Base-by-base conservation (phyloP, 2,113 vertebrate species). In the Dinomys branickii region DNA sequence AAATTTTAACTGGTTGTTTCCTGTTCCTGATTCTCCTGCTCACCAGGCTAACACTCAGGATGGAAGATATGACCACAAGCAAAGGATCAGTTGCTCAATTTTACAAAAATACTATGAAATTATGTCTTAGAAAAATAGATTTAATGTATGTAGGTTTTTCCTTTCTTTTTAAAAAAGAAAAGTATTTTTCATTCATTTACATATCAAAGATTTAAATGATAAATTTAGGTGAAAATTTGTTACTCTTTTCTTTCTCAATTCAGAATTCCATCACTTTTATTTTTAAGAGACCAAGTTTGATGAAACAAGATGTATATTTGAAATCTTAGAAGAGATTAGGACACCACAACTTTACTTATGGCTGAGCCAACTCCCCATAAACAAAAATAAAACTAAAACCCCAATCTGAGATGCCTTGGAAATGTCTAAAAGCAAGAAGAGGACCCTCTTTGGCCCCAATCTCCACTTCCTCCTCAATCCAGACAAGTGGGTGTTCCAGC, bases 321-420 rank as follows among this genome's bases (percentile, higher is more conserved):
- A 96, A 85, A 94, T 84, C 65, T 88, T 93, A 71, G 22, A 22
- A 83, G 88, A 95, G 24, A 73, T 82, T 92, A 92, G 77, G 73
- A 88, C 22, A 88, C 82, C 80, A 84, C 61, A 95, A 67, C 86
- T 91, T 94, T 58, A 85, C 58, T 95, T 93, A 35, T 77, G 52
- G 73, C 61, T 94, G 67, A 93, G 78, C 83, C 97, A 96, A 84
- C 8, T 91, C 73, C 30, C 38, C 41, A 61, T 86, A 95, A 97
- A 96, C 92, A 95, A 95, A 96, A 96, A 96, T 81, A 96, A 96
- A 91, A 12, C 65, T 69, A 44, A 96, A 97, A 94, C 91, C 69
- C 88, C 24, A 95, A 58, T 59, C 85, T 88, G 90, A 95, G 47
- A 90, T 30, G 54, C 61, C 84, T 52, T 59, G 86, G 94, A 78